Evolutionary conservation across 2,113 vertebrate species (phyloP), one percentile per base, ranked within the genome.

Genomic region (Xerus inauris): DNA sequence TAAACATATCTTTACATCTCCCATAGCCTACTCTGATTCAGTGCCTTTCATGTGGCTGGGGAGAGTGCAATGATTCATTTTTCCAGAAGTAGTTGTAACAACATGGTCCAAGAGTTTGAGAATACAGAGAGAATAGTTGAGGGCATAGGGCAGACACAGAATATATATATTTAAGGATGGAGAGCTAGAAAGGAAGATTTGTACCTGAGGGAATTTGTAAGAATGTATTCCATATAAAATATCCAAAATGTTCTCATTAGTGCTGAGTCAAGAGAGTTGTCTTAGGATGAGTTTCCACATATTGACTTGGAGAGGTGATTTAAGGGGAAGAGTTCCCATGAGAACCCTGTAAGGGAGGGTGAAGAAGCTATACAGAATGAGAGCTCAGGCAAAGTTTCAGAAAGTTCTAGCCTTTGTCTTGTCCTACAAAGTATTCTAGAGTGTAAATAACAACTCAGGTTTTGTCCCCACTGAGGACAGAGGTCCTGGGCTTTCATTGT

Each of bases 401-500:
- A 20, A 62, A n/a, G 73, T 6, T 87, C 11, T 49, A 65, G 54
- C 19, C 62, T 82, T 20, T 19, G 38, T n/a, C 65, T 47, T 40
- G 75, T 49, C 32, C 49, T 13, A 6, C 6, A 73, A 0, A 64
- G 59, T 40, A 8, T 47, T 72, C 64, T 7, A 8, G 20, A n/a
- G 26, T 11, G 1, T 47, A 76, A 32, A 9, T 16, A 38, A 51
- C 42, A 75, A 2, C 71, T 71, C 62, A 28, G 51, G 72, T 22
- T 72, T 35, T 24, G 17, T 51, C 28, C 35, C 5, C 0, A 0
- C 32, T 5, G 11, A 35, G 57, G 75, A 30, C 16, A 4, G 16
- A 47, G 20, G 17, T 14, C 3, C 49, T 14, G 26, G 19, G 28
- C 69, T 86, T 45, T 65, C 49, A 10, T 3, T 0, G 16, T 35